A percentile compares a stretch with the other conserved stretches of the same genome.
These are phyloP conservation scores for Diaphora mendica DNA, from an alignment of 2,888 invertebrate genomes.

Conservation along the genomic window DNA sequence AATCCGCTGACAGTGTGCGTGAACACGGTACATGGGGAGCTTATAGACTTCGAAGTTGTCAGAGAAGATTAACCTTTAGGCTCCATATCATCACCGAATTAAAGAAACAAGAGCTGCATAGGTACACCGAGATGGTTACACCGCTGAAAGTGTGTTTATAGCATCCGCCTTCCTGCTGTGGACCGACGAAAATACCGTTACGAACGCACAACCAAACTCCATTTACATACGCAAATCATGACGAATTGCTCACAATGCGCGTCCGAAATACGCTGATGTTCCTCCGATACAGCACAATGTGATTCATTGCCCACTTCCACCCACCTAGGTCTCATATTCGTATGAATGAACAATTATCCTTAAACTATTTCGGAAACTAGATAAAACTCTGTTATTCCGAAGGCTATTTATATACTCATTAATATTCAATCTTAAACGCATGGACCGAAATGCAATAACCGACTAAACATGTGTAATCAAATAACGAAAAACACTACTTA, in stretches of 20 bases:
- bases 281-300: constrained; percentile 53
- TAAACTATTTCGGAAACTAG: constrained; percentile 51
- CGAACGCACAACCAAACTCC: constrained; percentile 80
- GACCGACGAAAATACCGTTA: constrained; percentile 85
- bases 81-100: constrained; percentile 52
- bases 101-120: constrained; percentile 61
- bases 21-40: constrained; percentile 44
- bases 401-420: constrained; percentile 54
- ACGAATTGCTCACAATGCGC: constrained; percentile 82
- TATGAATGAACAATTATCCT: constrained; percentile 57
- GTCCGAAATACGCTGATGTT: constrained; percentile 71
- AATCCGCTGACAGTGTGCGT: constrained; percentile 47
- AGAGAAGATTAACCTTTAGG: constrained; percentile 35
- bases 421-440: constrained; percentile 54
- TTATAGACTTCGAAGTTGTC: constrained; percentile 31
- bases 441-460: constrained; percentile 46
- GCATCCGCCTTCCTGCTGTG: constrained; percentile 84
- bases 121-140: constrained; percentile 65
- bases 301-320: constrained; percentile 58
- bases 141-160: constrained; percentile 83
- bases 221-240: constrained; percentile 86
- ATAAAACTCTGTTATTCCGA: constrained; percentile 35
- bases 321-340: constrained; percentile 54
- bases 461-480: constrained; percentile 38
- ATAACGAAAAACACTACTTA: constrained; percentile 25